Base-by-base conservation (phyloP, 1,140 invertebrate genomes). In the Heliconius melpomene region DNA sequence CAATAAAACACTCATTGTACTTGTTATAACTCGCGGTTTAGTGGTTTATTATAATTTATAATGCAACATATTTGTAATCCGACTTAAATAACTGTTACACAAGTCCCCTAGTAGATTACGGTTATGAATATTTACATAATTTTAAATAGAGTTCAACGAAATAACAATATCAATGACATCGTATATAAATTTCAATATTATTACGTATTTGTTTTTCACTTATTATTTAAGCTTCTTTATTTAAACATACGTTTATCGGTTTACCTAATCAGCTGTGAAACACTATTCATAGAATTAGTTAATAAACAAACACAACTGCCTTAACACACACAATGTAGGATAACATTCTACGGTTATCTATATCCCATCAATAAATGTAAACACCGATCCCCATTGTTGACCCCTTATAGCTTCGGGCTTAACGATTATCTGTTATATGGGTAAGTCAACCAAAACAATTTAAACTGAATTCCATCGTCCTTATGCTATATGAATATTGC, bases 311-410 rank as follows among this genome's bases (percentile, higher is more conserved):
- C 71, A 72, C 71, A 40, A 72, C 18, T 36, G 29, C 71, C 71
- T 40, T 16, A 40, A 40, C 60, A 66, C 60, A 72, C 71, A 72
- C 36, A 72, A 40, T 38, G 71, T 72, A 40, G 71, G 71, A 40
- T 40, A 72, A 72, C 71, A 40, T 72, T 66, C 60, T 66, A 66
- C 36, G 20, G 32, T 72, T 72, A 72, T 72, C 71, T 72, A 72
- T 72, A 72, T 72, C 60, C 75, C 29, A 72, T 72, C 76, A 77
- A 77, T 77, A 77, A 77, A 72, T 77, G 76, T 77, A 77, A 77
- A 77, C 76, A 77, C 70, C 40, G 75, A 50, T 77, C 60, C 66
- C 66, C 70, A 32, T 26, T 77, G 76, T 77, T 77, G 76, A 77
- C 70, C 75, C 75, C 75, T 77, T 57, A 77, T 66, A 66, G 75